phyloP scores from a whole-genome alignment of 2,888 invertebrate species.

The Macrophya alboannulata region DNA sequence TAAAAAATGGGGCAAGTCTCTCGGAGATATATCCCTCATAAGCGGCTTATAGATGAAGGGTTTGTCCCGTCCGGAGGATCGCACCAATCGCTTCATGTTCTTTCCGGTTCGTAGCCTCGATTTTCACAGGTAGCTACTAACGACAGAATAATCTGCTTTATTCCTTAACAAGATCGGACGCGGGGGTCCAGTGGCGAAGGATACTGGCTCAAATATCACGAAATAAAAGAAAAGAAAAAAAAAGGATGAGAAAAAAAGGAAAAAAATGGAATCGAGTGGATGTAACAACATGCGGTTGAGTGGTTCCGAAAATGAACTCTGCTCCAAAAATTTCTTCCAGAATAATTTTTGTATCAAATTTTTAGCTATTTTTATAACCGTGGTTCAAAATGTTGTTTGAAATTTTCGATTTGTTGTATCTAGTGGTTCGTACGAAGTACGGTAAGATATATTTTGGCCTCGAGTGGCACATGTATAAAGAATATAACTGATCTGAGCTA shows the following conservation, averaged over 20 bases:
- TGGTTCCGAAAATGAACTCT: not conserved
- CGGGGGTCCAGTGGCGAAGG: not conserved
- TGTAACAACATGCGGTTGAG: not conserved
- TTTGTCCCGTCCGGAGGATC: not conserved
- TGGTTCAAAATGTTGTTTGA: too few species aligned
- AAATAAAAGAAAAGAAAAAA: not conserved
- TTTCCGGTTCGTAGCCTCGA: slow-evolving; percentile 25
- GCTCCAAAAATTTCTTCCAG: not conserved
- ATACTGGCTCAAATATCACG: slow-evolving; percentile 16
- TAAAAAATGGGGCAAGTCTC: slow-evolving; percentile 11
- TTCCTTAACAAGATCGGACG: slow-evolving; percentile 28
- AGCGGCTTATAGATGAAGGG: slow-evolving; percentile 37
- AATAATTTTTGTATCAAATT: not conserved
- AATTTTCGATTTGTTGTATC: too few species aligned
- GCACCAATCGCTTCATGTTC: slow-evolving; percentile 14
- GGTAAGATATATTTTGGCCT: not conserved
- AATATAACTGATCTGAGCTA: slow-evolving; percentile 20
- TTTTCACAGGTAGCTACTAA: slow-evolving; percentile 40
- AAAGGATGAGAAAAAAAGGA: not conserved
- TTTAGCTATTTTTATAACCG: not conserved
- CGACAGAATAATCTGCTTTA: slow-evolving; percentile 29
- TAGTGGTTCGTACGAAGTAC: too few species aligned
- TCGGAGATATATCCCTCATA: slow-evolving; percentile 13
- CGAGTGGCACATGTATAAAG: not conserved
- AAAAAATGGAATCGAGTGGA: not conserved